phyloP scores from a whole-genome alignment of 2,113 vertebrate species.

The Lepisosteus osseus region DNA sequence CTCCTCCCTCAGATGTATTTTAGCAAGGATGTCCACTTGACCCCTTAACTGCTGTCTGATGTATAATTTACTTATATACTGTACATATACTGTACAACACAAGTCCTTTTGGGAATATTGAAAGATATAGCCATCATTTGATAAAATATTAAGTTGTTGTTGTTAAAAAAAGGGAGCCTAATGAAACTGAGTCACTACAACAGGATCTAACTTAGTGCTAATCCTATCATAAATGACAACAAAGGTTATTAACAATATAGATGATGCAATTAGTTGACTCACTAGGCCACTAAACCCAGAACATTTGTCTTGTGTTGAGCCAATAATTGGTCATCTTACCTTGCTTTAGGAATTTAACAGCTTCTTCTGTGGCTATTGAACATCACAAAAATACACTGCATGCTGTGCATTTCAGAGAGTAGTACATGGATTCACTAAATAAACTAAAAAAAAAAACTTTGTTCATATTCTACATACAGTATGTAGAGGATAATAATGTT shows the following conservation, averaged over 20 bases:
- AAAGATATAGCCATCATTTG: too few relatives aligned
- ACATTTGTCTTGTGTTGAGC: too few relatives aligned
- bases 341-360: not conserved
- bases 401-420: not conserved
- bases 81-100: too few relatives aligned
- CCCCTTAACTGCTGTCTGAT: too few relatives aligned
- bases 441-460: not conserved
- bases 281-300: not conserved
- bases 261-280: not conserved
- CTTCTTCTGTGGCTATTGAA: not conserved
- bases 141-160: too few relatives aligned
- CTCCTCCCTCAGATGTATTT: too few relatives aligned
- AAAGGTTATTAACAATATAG: not conserved
- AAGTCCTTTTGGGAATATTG: too few relatives aligned
- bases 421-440: not conserved
- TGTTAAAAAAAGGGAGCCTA: too few relatives aligned
- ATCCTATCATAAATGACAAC: not conserved
- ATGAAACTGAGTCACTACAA: not conserved
- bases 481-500: too few relatives aligned
- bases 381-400: not conserved
- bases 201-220: not conserved
- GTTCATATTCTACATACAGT: not conserved
- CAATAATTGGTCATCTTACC: not conserved
- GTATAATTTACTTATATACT: too few relatives aligned
- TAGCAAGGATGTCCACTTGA: too few relatives aligned